Base-by-base conservation (phyloP, 2,113 vertebrate species). In the Platichthys stellatus region DNA sequence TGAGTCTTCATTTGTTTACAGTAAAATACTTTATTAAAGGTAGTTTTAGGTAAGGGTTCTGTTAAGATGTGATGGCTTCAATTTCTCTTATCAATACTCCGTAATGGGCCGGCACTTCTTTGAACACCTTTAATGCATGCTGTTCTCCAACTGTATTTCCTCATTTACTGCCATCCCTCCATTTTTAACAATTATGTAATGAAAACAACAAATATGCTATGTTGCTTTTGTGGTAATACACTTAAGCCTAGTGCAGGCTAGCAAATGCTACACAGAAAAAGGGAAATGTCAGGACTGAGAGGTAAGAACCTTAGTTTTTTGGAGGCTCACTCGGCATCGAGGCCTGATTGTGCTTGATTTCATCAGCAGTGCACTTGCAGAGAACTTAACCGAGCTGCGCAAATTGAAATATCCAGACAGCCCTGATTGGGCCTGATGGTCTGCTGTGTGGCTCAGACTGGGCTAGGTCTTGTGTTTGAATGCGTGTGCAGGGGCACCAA, bases 341-440 rank as follows among this genome's bases (percentile, higher is more conserved):
- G 47, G 38, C 18, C 26, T 69, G 21, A 74, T 62, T 81, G 68
- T 77, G 26, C 26, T 71, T 84, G 72, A 87, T 87, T 85, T 85
- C 69, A 86, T 72, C 82, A 82, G 83, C 63, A 17, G 63, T 31
- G 65, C 77, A 78, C 74, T 72, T 59, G 65, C 35, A 65, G 77
- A 65, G 20, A 74, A 66, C 56, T 80, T 76, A 78, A 75, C 78
- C 38, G 63, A 35, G 38, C 63, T 62, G 72, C 67, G 74, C 49
- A 81, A 75, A 88, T 83, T 82, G 69, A 85, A 82, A 84, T 61
- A 71, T 66, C 66, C 63, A 69, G 82, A 71, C 67, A 74, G 49
- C 61, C 40, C 74, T 87, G 71, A 89, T 79, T 86, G 83, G 71
- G 51, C 70, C 57, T 21, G 72, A 69, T 75, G 23, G 74, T 69